Base-by-base conservation (phyloP, 2,113 vertebrate species). In the Prunella himalayana region DNA sequence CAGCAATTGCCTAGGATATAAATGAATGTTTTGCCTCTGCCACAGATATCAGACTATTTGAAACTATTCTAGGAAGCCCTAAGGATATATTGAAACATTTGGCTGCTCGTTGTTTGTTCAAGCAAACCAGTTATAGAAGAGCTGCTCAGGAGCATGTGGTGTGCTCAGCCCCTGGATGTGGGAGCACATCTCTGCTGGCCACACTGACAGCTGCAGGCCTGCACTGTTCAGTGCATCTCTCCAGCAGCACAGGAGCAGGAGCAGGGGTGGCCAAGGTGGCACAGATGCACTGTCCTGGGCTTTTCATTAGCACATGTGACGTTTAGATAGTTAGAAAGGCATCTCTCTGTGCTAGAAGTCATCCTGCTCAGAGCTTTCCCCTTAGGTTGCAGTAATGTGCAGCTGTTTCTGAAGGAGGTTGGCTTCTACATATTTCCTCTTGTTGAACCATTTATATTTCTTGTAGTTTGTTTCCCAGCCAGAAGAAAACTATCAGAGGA, bases 401-500 rank as follows among this genome's bases (percentile, higher is more conserved):
- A 88, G 69, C 86, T 86, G 76, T 56, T 92, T 65, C 57, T 95
- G n/a, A 64, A 86, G 68, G 15, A 42, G 64, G 33, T n/a, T 78
- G 75, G 13, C 82, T 82, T 69, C 79, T 83, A 47, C 41, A 1
- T 83, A 68, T 53, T 92, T 86, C 63, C 94, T 85, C 7, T 82
- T 82, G 78, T 63, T 78, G 56, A 79, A 50, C 73, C 64, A 3
- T 70, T 88, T 84, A 1, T 94, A 53, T 81, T 87, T 95, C 59
- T 95, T 60, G 75, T 82, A 8, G 1, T 88, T 94, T 86, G 60
- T 90, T 96, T 96, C 49, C 37, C 65, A 24, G 76, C 93, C 79
- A 95, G 82, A 77, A 86, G 50, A 81, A 81, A 94, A 61, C 76
- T 95, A 96, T 71, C 79, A 93, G 60, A 90, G 94, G 90, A 93